phyloP scores from a whole-genome alignment of 2,113 vertebrate genomes.

The Trogon surrucura region DNA sequence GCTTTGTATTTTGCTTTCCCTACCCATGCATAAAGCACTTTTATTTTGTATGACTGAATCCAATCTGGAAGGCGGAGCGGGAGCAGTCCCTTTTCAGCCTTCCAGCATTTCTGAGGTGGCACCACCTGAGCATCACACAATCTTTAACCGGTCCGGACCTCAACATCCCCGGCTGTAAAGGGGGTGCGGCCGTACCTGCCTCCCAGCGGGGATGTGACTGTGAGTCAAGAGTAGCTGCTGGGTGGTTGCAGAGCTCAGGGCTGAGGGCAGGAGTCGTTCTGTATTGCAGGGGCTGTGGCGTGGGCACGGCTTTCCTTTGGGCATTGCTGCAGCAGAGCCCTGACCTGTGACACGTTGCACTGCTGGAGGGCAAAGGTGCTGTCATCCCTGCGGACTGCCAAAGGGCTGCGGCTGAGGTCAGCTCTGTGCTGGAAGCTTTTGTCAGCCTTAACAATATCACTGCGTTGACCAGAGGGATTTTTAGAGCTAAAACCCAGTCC shows the following conservation, averaged over 20 bases:
- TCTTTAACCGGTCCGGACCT: not conserved
- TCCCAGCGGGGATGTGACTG: not conserved
- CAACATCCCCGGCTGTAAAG: not conserved
- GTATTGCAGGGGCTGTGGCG: accelerated
- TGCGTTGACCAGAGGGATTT: not conserved
- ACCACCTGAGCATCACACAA: not conserved
- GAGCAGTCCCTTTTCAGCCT: not conserved
- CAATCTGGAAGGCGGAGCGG: accelerated
- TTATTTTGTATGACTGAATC: not conserved
- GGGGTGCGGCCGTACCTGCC: not conserved
- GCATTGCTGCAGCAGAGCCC: not conserved
- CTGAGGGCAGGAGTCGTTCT: not conserved
- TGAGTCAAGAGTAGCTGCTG: not conserved
- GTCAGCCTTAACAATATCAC: not conserved
- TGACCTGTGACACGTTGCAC: not conserved
- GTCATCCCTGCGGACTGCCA: accelerated
- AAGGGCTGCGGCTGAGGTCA: not conserved
- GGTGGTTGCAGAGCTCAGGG: not conserved
- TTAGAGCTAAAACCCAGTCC: not conserved
- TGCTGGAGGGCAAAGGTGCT: not conserved
- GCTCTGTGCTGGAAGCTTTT: not conserved
- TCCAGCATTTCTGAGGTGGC: not conserved
- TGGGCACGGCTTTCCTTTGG: not conserved
- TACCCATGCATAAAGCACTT: not conserved
- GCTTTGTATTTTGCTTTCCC: not conserved